Evolutionary conservation across 2,888 invertebrate genomes (phyloP), one percentile per base, ranked within the genome.

Genomic region (Buathra laborator): DNA sequence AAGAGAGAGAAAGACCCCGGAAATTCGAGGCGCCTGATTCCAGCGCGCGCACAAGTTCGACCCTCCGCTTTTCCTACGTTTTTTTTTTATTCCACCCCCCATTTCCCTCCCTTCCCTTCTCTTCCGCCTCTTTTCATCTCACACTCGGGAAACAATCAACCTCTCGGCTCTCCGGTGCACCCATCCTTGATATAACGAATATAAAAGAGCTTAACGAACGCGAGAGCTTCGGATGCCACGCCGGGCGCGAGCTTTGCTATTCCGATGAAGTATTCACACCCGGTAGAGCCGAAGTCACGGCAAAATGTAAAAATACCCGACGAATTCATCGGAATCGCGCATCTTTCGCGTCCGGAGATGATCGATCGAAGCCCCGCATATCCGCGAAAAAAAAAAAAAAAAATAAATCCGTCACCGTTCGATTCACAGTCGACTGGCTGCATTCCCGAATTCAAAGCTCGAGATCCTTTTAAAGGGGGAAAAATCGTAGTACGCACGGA

Each of bases 171-270:
- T 56, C 10, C 16, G 48, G 14, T 29, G 64, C 64, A 29, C 24
- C 44, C 44, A 12, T 56, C 66, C 51, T 51, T 70, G 78, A 56
- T 56, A 51, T 70, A 62, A 48, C 59, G 70, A 78, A 70, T 78
- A 78, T 78, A 64, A 78, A 78, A 78, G 70, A 78, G 78, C 70
- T 78, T 78, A 70, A 78, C 70, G 78, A 70, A 70, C 70, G 68
- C 12, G 59, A 48, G 46, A 59, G 37, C 19, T 62, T n/a, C 48
- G 19, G 29, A n/a, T 24, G 5, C 56, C 4, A 19, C 32, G 19
- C 24, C 46, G 43, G 12, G 56, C 2, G 56, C 56, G 24, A 24
- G 24, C 56, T 16, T 56, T 16, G 24, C 56, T 12, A 56, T 59
- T 59, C 46, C 78, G 78, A 78, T 70, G 70, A 78, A 62, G 78